These are phyloP conservation scores for Caenorhabditis plicata DNA, from an alignment of 2,888 invertebrate genomes.

Conservation along the genomic window DNA sequence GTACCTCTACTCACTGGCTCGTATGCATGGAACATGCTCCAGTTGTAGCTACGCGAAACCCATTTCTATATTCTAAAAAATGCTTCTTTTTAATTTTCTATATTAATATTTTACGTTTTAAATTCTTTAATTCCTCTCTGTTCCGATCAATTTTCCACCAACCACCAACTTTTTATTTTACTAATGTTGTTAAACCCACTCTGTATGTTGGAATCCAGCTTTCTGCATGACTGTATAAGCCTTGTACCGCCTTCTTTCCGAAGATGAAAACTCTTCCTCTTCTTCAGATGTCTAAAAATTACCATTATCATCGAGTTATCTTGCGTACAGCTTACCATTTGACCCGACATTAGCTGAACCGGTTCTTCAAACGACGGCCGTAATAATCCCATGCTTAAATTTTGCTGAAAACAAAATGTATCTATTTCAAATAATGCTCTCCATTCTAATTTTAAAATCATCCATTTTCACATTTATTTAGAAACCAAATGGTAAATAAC, in stretches of 20 bases:
- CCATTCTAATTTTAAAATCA: too few relatives aligned
- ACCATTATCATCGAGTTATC: conserved; percentile 1
- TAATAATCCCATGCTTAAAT: conserved; percentile 49
- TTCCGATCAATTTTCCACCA: too few relatives aligned
- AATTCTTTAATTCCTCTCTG: too few relatives aligned
- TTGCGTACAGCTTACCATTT: conserved; percentile 19
- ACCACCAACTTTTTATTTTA: too few relatives aligned
- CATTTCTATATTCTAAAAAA: too few relatives aligned
- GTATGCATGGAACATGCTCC: too few relatives aligned
- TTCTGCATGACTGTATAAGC: conserved; percentile 62
- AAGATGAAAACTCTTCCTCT: conserved; percentile 46
- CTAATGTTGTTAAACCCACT: conserved; percentile 49
- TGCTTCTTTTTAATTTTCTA: too few relatives aligned
- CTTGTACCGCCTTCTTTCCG: conserved; percentile 52
- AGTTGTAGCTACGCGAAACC: too few relatives aligned
- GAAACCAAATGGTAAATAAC: background rate
- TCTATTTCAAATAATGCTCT: too few relatives aligned
- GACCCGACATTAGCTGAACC: conserved; percentile 49
- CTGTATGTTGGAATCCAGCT: conserved; percentile 61
- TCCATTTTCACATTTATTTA: background rate
- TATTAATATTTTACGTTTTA: too few relatives aligned
- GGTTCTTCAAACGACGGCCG: conserved; percentile 56
- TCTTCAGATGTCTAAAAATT: conserved; percentile 42
- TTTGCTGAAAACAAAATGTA: conserved; percentile 26
- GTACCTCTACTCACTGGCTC: too few relatives aligned